Evolutionary conservation across 2,888 invertebrate genomes (phyloP).

Genomic region (Onthophagus sagittarius): DNA sequence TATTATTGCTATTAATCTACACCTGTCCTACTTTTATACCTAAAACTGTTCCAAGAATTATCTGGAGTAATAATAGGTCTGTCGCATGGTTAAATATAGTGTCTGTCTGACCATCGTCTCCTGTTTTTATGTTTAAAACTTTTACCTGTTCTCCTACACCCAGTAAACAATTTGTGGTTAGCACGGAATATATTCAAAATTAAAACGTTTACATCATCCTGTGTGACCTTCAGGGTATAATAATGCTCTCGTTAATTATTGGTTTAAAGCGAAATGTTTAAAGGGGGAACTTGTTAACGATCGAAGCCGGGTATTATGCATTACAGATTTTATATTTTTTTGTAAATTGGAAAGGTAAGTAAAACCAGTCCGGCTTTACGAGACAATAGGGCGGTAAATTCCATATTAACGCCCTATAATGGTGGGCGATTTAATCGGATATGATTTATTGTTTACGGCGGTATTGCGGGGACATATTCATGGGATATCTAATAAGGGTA

Average conservation of each 20-base stretch:
- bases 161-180: neutral
- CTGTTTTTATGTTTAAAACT: neutral
- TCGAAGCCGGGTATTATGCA: too few species aligned
- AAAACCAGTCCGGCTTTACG: neutral
- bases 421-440: conserved; percentile 21
- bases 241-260: neutral
- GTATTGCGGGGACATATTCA: conserved; percentile 12
- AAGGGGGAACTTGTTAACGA: too few species aligned
- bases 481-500: conserved; percentile 7
- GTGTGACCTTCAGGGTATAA: neutral
- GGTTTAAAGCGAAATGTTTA: neutral
- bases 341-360: neutral
- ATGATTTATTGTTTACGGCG: conserved; percentile 21
- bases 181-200: neutral
- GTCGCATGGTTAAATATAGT: neutral
- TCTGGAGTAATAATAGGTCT: neutral
- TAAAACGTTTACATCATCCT: neutral
- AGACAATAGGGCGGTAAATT: conserved; percentile 10
- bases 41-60: neutral
- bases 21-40: neutral
- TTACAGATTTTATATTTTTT: neutral
- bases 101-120: neutral
- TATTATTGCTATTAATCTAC: neutral
- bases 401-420: conserved; percentile 21
- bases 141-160: neutral